Base-by-base conservation (phyloP, 1,140 invertebrate genomes). In the Oreohelix idahoensis region DNA sequence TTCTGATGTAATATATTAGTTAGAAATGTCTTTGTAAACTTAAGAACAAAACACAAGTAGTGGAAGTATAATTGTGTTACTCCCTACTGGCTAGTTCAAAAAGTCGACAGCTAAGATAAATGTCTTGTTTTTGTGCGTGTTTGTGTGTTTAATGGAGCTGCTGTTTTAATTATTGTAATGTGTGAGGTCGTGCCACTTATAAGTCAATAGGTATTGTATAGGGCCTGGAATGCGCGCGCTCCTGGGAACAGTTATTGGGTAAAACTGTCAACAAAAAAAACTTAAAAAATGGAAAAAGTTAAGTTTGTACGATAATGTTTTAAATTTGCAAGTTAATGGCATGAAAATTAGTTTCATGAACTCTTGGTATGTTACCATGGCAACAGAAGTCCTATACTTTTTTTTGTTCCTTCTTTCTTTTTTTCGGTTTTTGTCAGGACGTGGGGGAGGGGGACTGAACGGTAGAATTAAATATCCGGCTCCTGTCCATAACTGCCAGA, bases 381-480 rank as follows among this genome's bases (percentile, higher is more conserved):
- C 5, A 58, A 58, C 53, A 5, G 26, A 20, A 4, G 20, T n/a
- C n/a, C n/a, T n/a, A n/a, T n/a, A n/a, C n/a, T n/a, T n/a, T n/a
- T n/a, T n/a, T n/a, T n/a, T n/a, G n/a, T n/a, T n/a, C n/a, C n/a
- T n/a, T n/a, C n/a, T n/a, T n/a, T n/a, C 53, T 5, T 58, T 20
- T 2, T n/a, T 58, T 58, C 2, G 26, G 20, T 58, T 58, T 58
- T 58, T 10, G 15, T 58, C 53, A 20, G 26, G 53, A 58, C 2
- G 23, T 20, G 17, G 23, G 53, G 4, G 4, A 58, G 53, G 15
- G 20, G 26, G 26, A 49, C 45, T 32, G 63, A 35, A 17, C n/a
- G 29, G 63, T 32, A n/a, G n/a, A 66, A 66, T 66, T 66, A 32
- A 66, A 66, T 66, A 58, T 58, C 53, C 53, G 53, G 53, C 53